Conservation (phyloP, 2,113 vertebrate species). For the Festucalex cinctus region DNA sequence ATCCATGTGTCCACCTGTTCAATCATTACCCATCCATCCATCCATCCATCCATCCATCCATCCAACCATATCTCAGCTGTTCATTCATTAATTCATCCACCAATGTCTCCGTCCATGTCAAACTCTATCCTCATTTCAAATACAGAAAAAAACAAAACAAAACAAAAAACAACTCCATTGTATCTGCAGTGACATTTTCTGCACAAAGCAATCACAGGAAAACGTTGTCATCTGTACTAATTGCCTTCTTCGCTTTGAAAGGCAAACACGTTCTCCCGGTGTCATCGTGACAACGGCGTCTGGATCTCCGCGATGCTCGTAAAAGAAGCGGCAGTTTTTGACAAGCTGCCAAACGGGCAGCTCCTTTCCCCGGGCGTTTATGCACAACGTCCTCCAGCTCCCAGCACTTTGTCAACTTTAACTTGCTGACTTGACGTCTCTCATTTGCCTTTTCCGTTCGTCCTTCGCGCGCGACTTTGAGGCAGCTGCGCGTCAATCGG, state of each 20-base stretch:
- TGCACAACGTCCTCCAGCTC: conserved; percentile 29
- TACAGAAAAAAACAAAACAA: not conserved
- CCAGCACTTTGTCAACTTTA: conserved; percentile 35
- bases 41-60: not conserved
- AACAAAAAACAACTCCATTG: conserved; percentile 28
- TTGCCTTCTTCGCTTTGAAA: conserved; percentile 55
- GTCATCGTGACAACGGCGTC: conserved; percentile 38
- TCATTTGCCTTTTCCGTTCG: conserved; percentile 7
- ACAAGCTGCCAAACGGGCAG: conserved; percentile 37
- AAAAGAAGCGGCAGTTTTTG: conserved; percentile 42
- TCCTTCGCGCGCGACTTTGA: conserved; percentile 18
- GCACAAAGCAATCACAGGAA: conserved; percentile 5
- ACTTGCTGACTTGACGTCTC: conserved; percentile 16
- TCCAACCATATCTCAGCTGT: conserved; percentile 1
- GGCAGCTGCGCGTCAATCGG: not conserved
- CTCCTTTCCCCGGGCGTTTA: conserved; percentile 28
- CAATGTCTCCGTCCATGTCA: not conserved
- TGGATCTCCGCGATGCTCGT: conserved; percentile 37
- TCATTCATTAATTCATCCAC: not conserved
- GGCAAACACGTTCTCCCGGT: conserved; percentile 43
- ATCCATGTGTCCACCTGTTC: not conserved
- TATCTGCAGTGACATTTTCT: conserved; percentile 41
- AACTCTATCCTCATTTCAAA: not conserved
- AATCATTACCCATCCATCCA: conserved; percentile 26
- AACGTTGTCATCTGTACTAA: conserved; percentile 35